Evolutionary conservation across 2,113 vertebrate species (phyloP), one percentile per base, ranked within the genome.

Genomic region (Globicephala melas): DNA sequence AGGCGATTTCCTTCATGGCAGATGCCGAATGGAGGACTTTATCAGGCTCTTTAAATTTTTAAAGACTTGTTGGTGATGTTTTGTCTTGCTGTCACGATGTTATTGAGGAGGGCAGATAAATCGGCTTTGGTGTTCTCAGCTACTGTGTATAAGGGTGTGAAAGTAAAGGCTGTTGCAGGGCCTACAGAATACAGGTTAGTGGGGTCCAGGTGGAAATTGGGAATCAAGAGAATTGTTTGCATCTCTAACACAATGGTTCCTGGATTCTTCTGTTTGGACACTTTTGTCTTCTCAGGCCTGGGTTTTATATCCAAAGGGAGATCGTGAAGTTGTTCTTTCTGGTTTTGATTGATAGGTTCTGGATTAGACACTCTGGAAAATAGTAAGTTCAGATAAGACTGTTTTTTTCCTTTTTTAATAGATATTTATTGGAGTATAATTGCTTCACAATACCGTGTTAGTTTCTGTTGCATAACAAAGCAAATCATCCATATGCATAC

Each of bases 11-110:
- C 97, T 96, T 70, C 3, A 11, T 33, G 74, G 63, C 97, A 98
- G 96, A 41, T 98, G 97, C 83, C 0, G 25, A 92, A 87, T 84
- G 94, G 94, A 96, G 44, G 87, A 21, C 28, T 89, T 76, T 87
- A 80, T 83, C 68, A 3, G 58, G 60, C 53, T 82, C n/a, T 96
- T 92, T 97, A 97, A 98, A 97, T 95, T 97, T 98, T 98, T 97
- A 97, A 98, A 97, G 89, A 93, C 65, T 95, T 74, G 31, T 60
- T 17, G 74, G 68, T 80, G 83, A 70, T 92, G 95, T 76, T 97
- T 97, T 97, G 94, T 97, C 89, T 96, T 76, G 83, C 79, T 95
- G 58, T 87, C 79, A 63, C 73, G 94, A 12, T 89, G 96, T 95
- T 70, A 91, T 73, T 38, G 31, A 96, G 55, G 68, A 86, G 31